Evolutionary conservation across 2,797 vertebrate species (phyloP).

Genomic region (Lithobates sylvaticus): DNA sequence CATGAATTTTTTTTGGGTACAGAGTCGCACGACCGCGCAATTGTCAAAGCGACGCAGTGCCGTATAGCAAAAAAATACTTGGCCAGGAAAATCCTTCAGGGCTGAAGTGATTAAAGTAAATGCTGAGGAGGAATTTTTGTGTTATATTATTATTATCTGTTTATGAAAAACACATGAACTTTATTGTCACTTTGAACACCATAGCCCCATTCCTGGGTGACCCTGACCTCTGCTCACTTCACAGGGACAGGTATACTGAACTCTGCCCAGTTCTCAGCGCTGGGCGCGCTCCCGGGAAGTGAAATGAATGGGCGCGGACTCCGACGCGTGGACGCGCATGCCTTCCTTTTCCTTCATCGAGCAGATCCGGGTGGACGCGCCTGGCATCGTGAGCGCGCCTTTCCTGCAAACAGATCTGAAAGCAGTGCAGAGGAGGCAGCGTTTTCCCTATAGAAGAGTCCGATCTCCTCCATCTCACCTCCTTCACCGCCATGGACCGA

Average conservation of each 20-base stretch:
- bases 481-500: slow-evolving; percentile 35
- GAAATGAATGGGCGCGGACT: slow-evolving; percentile 4
- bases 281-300: not conserved
- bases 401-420: not conserved
- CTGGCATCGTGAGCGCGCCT: not conserved
- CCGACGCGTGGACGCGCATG: not conserved
- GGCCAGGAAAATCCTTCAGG: too few relatives aligned
- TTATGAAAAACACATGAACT: too few relatives aligned
- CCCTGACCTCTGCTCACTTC: not conserved
- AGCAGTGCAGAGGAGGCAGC: not conserved
- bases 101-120: too few relatives aligned
- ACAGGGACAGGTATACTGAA: not conserved
- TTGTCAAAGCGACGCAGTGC: too few relatives aligned
- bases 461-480: not conserved
- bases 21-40: too few relatives aligned
- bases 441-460: not conserved
- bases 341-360: not conserved
- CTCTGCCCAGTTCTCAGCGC: not conserved
- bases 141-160: too few relatives aligned
- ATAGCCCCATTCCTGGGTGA: too few relatives aligned
- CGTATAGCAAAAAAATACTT: too few relatives aligned
- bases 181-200: too few relatives aligned
- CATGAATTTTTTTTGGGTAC: too few relatives aligned
- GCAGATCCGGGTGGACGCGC: slow-evolving; percentile 14
- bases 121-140: too few relatives aligned